Conservation (phyloP, 2,888 invertebrate genomes). For the Panzeria rudis region DNA sequence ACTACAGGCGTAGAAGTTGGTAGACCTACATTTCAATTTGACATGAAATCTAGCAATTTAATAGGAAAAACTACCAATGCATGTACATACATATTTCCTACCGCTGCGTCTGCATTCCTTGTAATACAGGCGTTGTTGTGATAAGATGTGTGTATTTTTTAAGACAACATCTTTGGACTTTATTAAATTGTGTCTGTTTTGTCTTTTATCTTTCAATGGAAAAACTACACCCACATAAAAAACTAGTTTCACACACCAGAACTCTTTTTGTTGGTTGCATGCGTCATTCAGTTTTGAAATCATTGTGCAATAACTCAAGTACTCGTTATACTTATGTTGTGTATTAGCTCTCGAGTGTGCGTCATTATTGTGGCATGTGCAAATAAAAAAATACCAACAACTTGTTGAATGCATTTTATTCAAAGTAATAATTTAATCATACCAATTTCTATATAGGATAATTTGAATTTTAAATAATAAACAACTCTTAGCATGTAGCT, state of each 20-base stretch:
- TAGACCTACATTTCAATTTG: conserved; percentile 44
- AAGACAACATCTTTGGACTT: conserved; percentile 32
- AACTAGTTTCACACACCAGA: conserved; percentile 44
- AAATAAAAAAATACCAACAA: conserved; percentile 16
- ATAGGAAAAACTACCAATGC: conserved; percentile 31
- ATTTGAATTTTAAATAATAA: not conserved
- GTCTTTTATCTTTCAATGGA: conserved; percentile 61
- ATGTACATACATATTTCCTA: not conserved
- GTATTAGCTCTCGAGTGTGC: conserved; percentile 12
- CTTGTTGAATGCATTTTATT: conserved; percentile 49
- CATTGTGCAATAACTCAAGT: conserved; percentile 1
- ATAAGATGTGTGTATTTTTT: not conserved
- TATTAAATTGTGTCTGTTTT: conserved; percentile 23
- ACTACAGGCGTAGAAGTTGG: conserved; percentile 4
- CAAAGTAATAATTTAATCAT: not conserved
- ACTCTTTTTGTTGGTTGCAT: conserved; percentile 18
- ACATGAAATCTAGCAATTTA: conserved; percentile 38
- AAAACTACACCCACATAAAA: conserved; percentile 65
- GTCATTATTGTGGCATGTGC: conserved; percentile 51
- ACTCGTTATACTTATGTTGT: not conserved
- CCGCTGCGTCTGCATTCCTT: not conserved
- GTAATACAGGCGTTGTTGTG: not conserved
- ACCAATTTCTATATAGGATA: conserved; percentile 6
- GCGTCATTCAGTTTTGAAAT: conserved; percentile 52
- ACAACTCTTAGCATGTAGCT: not conserved